Evolutionary conservation across 2,888 invertebrate species (phyloP), one percentile per base, ranked within the genome.

Genomic region (Ornithoptera alexandrae): DNA sequence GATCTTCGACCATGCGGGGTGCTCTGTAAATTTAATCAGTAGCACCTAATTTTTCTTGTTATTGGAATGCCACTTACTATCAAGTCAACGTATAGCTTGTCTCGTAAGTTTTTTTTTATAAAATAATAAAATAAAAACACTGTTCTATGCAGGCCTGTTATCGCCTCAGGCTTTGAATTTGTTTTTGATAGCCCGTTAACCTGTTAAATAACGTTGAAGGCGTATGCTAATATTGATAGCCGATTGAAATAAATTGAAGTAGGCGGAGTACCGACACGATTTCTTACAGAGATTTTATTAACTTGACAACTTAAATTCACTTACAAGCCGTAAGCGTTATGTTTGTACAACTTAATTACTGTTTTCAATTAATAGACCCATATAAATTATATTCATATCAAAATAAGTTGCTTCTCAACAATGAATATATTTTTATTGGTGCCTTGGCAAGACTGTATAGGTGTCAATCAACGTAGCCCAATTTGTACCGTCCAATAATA

Each of bases 171-270:
- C 64, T 20, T 36, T 24, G 36, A 20, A 24, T 18, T 24, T 39
- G 22, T 36, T 68, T 67, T 30, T 17, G 10, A n/a, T 18, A n/a
- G n/a, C 17, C 7, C 18, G 50, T 62, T 46, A 20, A 62, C 24
- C 1, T 53, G 56, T 15, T 56, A 42, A 46, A 62, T 62, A 57
- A 62, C 42, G 8, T 56, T 18, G 42, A 50, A 62, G 67, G 67
- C 18, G 62, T 56, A 10, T 24, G 4, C 46, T 39, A 62, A 67
- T 62, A 62, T 62, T 62, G 67, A 56, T 62, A 62, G 61, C 57
- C 53, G 62, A 67, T 62, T 57, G 42, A 62, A 67, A 62, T 57
- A 42, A 62, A 67, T 67, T n/a, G 67, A 24, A 10, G 62, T 67
- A 57, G 62, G 67, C 62, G 67, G 67, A 18, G 15, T 24, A 7